Evolutionary conservation across 2,888 invertebrate species (phyloP), one percentile per base, ranked within the genome.

Genomic region (Andrena fulva): DNA sequence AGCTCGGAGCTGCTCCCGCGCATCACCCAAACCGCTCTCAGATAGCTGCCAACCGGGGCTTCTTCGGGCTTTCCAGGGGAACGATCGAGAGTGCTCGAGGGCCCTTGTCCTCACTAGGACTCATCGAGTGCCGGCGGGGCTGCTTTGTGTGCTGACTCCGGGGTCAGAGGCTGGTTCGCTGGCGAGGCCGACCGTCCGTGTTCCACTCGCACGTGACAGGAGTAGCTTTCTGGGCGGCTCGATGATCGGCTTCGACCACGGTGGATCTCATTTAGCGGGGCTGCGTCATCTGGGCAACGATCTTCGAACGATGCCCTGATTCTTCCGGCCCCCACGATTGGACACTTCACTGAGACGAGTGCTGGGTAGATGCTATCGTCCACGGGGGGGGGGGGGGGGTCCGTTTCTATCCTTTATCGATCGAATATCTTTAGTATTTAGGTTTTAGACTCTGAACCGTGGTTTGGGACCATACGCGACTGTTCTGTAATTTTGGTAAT

Each of bases 1-100:
- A 96, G 95, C 95, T 96, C 96, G 94, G 96, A 96, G 95, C 96
- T 96, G 95, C 96, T 96, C 95, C 96, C 96, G 95, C 96, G 96
- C 96, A 96, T 96, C 89, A 90, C 91, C 89, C 85, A 70, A 42
- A 73, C 70, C 77, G 76, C 87, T 82, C 71, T 88, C 85, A 77
- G 64, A 66, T 74, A 84, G 81, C 66, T 76, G 84, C 85, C 75
- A 77, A 78, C 75, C 82, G 77, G 71, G 76, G 71, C 67, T 70
- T 59, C 85, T 75, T 73, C 82, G 56, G 27, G 64, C 72, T 72
- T 82, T 84, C 71, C 56, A 59, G 74, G 67, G 69, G 35, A 76
- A 54, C 78, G 87, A 76, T 85, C 80, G 70, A 81, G 85, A 59
- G 75, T 87, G 69, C 80, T 86, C 85, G 80, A 77, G 66, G 79